phyloP scores from a whole-genome alignment of 2,113 vertebrate species.

The Vombatus ursinus region DNA sequence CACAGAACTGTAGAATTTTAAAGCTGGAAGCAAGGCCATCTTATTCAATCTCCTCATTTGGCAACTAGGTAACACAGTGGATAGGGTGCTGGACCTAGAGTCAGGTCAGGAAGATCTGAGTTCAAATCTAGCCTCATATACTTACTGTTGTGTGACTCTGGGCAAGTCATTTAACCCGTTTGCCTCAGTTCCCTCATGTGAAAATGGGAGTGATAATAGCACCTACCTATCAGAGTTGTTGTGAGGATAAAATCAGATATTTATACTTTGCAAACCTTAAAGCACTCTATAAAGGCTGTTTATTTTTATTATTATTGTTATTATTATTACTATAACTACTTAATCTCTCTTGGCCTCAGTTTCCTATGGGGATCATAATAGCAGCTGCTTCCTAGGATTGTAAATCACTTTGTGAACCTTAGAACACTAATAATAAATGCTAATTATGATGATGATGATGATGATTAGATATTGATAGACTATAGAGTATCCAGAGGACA shows the following conservation, averaged over 20 bases:
- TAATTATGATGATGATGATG: too few species aligned
- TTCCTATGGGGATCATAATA: too few species aligned
- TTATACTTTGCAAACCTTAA: not conserved
- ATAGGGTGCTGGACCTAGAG: not conserved
- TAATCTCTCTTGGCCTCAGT: too few species aligned
- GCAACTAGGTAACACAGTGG: not conserved
- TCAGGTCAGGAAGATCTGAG: not conserved
- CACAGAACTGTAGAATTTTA: not conserved
- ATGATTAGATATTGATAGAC: not conserved
- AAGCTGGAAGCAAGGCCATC: not conserved
- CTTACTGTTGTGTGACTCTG: not conserved
- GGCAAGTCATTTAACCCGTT: not conserved
- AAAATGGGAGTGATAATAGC: not conserved
- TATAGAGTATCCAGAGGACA: not conserved
- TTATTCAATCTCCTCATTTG: not conserved
- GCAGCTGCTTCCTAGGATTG: too few species aligned
- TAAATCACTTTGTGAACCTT: too few species aligned
- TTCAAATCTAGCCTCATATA: not conserved
- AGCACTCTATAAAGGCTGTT: not conserved
- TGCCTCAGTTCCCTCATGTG: not conserved
- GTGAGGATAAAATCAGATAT: not conserved
- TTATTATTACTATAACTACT: too few species aligned
- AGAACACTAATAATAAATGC: too few species aligned
- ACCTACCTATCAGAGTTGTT: not conserved
- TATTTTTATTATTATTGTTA: not conserved